Base-by-base conservation (phyloP, 2,888 invertebrate species). In the Pheosia tremula region DNA sequence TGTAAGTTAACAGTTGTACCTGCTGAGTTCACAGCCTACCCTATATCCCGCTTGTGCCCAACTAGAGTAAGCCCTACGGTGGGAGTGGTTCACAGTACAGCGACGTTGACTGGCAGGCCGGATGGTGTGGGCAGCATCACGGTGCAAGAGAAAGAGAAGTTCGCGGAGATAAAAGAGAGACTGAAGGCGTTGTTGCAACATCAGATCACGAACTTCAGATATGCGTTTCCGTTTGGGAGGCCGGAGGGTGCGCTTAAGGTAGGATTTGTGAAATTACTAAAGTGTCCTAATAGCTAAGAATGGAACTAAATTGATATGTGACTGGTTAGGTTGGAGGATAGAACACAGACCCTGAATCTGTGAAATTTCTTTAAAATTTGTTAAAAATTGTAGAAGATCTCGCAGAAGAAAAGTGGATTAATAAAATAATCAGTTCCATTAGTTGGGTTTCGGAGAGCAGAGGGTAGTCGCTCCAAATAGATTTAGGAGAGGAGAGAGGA, bases 71-170 rank as follows among this genome's bases (percentile, higher is more conserved):
- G 92, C 86, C 83, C 90, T 85, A 89, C 87, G 80, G 79, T 83
- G 83, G 86, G 87, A 89, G 88, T 90, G 89, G 90, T 92, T 93
- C 89, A 92, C 93, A 93, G 92, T 93, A 91, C 90, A 79, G 89
- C 91, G 84, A 91, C 92, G 88, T 91, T 92, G 88, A 90, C 93
- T 93, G 93, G 88, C 94, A 98, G 99, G 94, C 99, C 99, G 67
- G 99, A 99, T 93, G 99, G 99, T 59, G 98, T 99, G 75, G 99
- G 99, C 76, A 99, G 99, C 84, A 99, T 99, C 82, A 98, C 99
- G 10, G 97, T 98, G 81, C 99, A 98, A 87, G 99, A 99, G 90
- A 98, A 98, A 89, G 99, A 99, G 83, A 98, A 98, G 87, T 99
- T 99, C 88, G 98, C 98, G 67, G 98, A 98, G 88, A 98, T 99